phyloP scores from a whole-genome alignment of 1,140 invertebrate species.

The Pomacea maculata region DNA sequence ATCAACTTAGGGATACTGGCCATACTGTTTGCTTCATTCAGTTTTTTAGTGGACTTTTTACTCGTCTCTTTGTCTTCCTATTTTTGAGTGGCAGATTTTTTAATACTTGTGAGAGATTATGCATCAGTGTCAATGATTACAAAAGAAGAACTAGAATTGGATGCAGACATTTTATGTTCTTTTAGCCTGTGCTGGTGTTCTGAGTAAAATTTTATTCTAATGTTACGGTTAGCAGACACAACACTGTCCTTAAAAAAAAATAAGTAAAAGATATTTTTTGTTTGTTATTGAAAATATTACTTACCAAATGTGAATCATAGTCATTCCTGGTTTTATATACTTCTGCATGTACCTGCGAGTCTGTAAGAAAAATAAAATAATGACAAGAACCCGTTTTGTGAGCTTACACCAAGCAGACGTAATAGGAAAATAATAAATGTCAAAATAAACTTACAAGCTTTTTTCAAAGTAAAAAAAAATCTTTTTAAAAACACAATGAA shows the following conservation, averaged over 20 bases:
- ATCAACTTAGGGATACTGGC: no score
- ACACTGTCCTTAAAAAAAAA: background rate
- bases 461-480: background rate
- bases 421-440: background rate
- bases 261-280: background rate
- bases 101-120: no score
- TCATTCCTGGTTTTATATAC: slow-evolving; percentile 98
- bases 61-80: no score
- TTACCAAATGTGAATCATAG: slow-evolving; percentile 97
- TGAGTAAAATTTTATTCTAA: no score
- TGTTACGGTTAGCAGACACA: no score
- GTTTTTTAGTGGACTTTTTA: no score
- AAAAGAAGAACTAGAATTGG: no score
- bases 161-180: no score
- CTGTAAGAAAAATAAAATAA: slow-evolving; percentile 66
- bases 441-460: background rate
- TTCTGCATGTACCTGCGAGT: slow-evolving; percentile 89
- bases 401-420: background rate
- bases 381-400: slow-evolving; percentile 16
- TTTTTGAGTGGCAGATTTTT: no score
- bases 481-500: background rate
- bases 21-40: no score
- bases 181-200: no score
- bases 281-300: slow-evolving; percentile 11
- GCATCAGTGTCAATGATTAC: no score